Percentiles rank a stretch among this genome's conserved stretches.
These are phyloP conservation scores for Calephelis perditalis DNA, from an alignment of 2,888 invertebrate genomes.

Conservation along the genomic window DNA sequence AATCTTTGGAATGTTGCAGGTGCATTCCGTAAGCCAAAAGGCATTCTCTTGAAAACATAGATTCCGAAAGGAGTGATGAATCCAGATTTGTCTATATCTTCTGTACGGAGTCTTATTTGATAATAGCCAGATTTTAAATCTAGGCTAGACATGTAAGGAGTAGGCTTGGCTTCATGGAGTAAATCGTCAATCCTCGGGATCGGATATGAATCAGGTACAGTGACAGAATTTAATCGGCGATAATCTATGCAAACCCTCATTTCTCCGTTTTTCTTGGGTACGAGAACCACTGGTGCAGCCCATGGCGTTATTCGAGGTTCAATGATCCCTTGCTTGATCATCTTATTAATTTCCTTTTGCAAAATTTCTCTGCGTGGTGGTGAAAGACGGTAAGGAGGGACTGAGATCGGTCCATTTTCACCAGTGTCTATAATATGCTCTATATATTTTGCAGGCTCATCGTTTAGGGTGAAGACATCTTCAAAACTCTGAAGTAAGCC, in stretches of 20 bases:
- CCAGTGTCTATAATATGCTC: constrained; percentile 16
- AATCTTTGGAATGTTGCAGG: constrained; percentile 39
- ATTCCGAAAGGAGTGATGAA: constrained; percentile 42
- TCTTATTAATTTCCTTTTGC: constrained; percentile 24
- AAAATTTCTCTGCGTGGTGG: constrained; percentile 24
- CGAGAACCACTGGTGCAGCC: constrained; percentile 43
- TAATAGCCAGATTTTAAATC: constrained; percentile 35
- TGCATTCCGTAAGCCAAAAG: constrained; percentile 40
- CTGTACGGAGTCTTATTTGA: constrained; percentile 30
- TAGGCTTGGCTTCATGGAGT: constrained; percentile 35
- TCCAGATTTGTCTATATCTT: constrained; percentile 38
- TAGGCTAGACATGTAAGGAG: constrained; percentile 33
- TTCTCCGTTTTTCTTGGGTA: constrained; percentile 39
- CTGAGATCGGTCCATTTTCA: constrained; percentile 33
- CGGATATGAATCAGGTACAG: constrained; percentile 39
- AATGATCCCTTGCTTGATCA: constrained; percentile 16
- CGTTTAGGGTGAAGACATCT: background rate
- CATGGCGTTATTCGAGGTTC: constrained; percentile 39
- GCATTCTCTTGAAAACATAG: constrained; percentile 39
- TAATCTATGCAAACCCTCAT: constrained; percentile 43
- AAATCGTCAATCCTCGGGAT: constrained; percentile 47
- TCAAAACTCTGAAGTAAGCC: background rate
- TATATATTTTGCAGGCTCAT: background rate
- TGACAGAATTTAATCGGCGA: constrained; percentile 30
- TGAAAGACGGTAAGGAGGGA: constrained; percentile 39